Percentiles rank a stretch among this genome's conserved stretches.
These are phyloP conservation scores for Ochropleura plecta DNA, from an alignment of 2,888 invertebrate genomes.

Conservation along the genomic window DNA sequence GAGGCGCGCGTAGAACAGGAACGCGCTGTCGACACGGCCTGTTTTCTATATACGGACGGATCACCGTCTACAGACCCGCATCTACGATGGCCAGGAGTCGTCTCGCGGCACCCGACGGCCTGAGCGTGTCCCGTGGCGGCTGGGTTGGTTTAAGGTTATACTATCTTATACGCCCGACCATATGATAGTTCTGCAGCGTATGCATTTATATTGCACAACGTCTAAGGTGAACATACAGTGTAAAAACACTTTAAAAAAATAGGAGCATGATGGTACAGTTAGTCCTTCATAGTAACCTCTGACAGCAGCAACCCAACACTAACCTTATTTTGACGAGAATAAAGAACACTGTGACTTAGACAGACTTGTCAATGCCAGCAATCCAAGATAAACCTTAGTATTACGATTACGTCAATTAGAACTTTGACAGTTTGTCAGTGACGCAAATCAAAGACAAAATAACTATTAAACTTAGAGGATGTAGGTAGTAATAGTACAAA, in stretches of 20 bases:
- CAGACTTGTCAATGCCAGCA: neutral
- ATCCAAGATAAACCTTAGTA: neutral
- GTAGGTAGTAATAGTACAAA: too few species aligned
- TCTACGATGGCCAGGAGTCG: too few species aligned
- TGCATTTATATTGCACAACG: neutral
- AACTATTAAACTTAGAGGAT: neutral
- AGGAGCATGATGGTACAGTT: neutral
- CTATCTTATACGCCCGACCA: neutral
- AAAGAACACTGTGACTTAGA: neutral
- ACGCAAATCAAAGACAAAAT: neutral
- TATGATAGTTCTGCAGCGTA: neutral
- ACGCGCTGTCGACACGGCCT: too few species aligned
- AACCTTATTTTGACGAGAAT: neutral
- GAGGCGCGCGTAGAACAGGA: too few species aligned
- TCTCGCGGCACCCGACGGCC: too few species aligned
- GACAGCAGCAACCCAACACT: neutral
- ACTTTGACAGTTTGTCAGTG: neutral
- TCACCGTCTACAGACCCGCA: too few species aligned
- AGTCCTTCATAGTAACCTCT: neutral
- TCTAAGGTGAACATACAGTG: neutral
- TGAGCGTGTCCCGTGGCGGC: too few species aligned
- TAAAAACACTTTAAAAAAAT: neutral
- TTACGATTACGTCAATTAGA: neutral
- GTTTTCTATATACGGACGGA: too few species aligned
- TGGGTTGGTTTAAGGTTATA: too few species aligned